phyloP scores from a whole-genome alignment of 2,888 invertebrate species.

The Drosophila phalerata region DNA sequence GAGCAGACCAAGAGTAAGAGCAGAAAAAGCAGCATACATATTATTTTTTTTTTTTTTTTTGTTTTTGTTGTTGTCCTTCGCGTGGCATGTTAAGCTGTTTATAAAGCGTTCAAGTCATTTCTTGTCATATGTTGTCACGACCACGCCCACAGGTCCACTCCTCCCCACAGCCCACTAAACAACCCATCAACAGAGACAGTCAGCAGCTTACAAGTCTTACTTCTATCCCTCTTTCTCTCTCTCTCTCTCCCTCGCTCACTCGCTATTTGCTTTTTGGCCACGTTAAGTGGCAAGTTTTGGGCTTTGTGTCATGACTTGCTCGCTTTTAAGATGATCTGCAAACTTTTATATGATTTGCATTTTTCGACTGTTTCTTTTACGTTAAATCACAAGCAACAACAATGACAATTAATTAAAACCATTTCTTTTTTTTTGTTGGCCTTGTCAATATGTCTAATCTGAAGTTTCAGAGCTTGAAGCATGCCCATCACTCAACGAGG shows the following conservation, averaged over 20 bases:
- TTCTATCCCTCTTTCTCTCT: slow-evolving; percentile 15
- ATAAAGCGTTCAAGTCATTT: slow-evolving; percentile 74
- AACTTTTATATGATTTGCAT: slow-evolving; percentile 72
- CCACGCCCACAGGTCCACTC: slow-evolving; percentile 27
- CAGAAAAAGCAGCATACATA: slow-evolving; percentile 1
- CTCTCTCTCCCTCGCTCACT: background rate
- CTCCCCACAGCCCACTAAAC: slow-evolving; percentile 21
- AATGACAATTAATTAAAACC: slow-evolving; percentile 73
- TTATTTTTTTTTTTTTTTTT: slow-evolving; percentile 38
- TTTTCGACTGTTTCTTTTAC: slow-evolving; percentile 36
- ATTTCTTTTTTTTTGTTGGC: slow-evolving; percentile 35
- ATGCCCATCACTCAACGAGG: slow-evolving; percentile 21
- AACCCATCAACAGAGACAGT: slow-evolving; percentile 18
- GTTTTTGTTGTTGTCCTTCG: slow-evolving; percentile 38
- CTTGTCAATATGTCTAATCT: slow-evolving; percentile 57
- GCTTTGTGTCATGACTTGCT: slow-evolving; percentile 53
- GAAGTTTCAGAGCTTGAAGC: slow-evolving; percentile 30
- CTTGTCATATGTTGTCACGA: slow-evolving; percentile 58
- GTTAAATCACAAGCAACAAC: slow-evolving; percentile 55
- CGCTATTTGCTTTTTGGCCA: background rate
- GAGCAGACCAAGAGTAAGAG: background rate
- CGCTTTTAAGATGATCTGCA: slow-evolving; percentile 64
- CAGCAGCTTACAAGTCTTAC: slow-evolving; percentile 46
- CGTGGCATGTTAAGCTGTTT: slow-evolving; percentile 77
- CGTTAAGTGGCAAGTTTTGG: slow-evolving; percentile 70